Conservation (phyloP, 2,113 vertebrate genomes). For the Tringa solitaria region DNA sequence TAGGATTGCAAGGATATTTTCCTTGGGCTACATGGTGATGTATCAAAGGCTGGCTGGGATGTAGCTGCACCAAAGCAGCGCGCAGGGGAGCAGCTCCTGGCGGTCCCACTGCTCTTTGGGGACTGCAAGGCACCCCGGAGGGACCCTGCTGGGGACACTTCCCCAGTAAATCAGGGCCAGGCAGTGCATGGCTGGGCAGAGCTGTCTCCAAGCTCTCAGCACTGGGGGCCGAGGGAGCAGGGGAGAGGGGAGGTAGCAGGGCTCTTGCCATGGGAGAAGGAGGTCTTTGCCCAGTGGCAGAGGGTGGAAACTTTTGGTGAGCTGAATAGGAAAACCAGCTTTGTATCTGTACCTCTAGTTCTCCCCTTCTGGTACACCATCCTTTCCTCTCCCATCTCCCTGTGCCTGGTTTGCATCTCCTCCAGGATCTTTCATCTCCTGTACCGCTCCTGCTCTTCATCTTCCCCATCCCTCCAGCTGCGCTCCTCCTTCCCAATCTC, state of each 20-base stretch:
- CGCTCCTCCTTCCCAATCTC: background rate
- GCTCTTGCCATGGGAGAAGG: background rate
- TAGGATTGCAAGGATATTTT: background rate
- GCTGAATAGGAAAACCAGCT: background rate
- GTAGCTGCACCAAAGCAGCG: background rate
- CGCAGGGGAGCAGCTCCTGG: background rate
- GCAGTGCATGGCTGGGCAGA: background rate
- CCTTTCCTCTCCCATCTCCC: background rate
- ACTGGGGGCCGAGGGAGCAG: background rate
- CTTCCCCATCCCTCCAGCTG: constrained; percentile 5
- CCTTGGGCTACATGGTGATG: background rate
- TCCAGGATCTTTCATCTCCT: background rate
- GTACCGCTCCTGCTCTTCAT: background rate
- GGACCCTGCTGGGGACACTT: background rate
- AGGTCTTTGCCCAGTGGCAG: background rate
- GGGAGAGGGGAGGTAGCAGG: background rate
- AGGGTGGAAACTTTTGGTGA: background rate
- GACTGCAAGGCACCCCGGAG: background rate
- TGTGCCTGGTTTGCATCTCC: background rate
- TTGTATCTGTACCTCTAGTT: background rate
- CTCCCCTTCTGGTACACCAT: background rate
- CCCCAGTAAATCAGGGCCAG: no score
- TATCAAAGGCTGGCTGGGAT: background rate
- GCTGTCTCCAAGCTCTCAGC: accelerated
- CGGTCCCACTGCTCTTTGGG: background rate